phyloP scores from a whole-genome alignment of 2,888 invertebrate genomes.

The Tromatobia lineatoria region DNA sequence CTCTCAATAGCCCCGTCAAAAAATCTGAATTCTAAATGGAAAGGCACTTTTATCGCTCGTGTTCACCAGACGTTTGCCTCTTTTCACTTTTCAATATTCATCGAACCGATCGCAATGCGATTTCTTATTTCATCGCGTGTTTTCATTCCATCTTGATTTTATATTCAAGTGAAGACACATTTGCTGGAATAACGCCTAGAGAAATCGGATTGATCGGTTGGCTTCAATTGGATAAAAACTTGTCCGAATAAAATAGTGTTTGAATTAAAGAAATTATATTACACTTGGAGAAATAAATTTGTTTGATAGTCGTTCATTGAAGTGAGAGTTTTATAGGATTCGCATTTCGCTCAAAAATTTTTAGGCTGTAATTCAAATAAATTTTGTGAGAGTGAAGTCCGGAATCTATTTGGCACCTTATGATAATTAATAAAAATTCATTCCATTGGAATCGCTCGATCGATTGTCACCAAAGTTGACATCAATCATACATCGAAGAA shows the following conservation, averaged over 20 bases:
- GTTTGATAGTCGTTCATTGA: too few relatives aligned
- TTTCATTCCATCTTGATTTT: not conserved
- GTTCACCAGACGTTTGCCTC: not conserved
- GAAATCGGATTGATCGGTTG: not conserved
- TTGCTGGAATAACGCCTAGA: not conserved
- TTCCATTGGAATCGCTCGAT: too few relatives aligned
- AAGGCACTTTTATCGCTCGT: constrained; percentile 4
- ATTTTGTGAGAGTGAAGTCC: too few relatives aligned
- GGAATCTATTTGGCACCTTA: too few relatives aligned
- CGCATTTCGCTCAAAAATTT: too few relatives aligned
- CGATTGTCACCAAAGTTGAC: too few relatives aligned
- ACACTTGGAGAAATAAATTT: too few relatives aligned
- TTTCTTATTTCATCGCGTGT: constrained; percentile 23
- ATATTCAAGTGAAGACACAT: constrained; percentile 12
- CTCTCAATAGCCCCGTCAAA: not conserved
- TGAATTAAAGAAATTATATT: too few relatives aligned
- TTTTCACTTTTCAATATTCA: constrained; percentile 41
- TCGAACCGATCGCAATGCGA: not conserved
- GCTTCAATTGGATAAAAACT: not conserved
- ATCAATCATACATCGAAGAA: too few relatives aligned
- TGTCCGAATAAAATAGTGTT: not conserved
- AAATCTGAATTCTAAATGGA: constrained; percentile 47
- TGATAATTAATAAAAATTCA: too few relatives aligned
- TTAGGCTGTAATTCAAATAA: too few relatives aligned
- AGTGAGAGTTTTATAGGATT: too few relatives aligned